Conservation (phyloP, 1,140 invertebrate genomes). For the Lepidostoma basale region DNA sequence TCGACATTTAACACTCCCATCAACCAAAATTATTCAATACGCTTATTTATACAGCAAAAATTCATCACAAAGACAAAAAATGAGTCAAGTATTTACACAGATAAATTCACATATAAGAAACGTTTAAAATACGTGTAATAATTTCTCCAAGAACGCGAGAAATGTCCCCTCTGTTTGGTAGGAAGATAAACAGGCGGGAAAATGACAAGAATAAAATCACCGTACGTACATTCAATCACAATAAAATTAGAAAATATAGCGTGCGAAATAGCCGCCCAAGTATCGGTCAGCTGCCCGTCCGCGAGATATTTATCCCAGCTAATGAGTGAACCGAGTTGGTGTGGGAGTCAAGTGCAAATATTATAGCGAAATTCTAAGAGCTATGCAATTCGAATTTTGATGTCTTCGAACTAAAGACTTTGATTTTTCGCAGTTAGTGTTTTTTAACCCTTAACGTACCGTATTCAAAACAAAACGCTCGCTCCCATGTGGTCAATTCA, state of each 20-base stretch:
- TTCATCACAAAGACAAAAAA: too few species aligned
- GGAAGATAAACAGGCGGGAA: not conserved
- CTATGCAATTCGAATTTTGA: not conserved
- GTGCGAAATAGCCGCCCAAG: not conserved
- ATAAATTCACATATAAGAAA: too few species aligned
- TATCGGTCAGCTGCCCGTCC: slow-evolving; percentile 21
- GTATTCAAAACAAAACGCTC: too few species aligned
- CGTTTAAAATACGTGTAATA: too few species aligned
- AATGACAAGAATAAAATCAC: not conserved
- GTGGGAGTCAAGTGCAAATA: not conserved
- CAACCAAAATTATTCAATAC: too few species aligned
- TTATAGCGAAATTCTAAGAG: not conserved
- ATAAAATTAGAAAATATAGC: slow-evolving; percentile 19
- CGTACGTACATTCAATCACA: not conserved
- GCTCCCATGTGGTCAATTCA: too few species aligned
- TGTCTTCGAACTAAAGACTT: not conserved
- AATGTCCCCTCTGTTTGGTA: too few species aligned
- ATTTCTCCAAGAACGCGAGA: too few species aligned
- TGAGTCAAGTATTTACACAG: too few species aligned
- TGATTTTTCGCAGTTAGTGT: not conserved
- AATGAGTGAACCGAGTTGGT: slow-evolving; percentile 38
- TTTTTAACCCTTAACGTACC: too few species aligned
- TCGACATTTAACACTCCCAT: too few species aligned
- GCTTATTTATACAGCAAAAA: too few species aligned
- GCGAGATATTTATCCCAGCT: slow-evolving; percentile 42